Conservation (phyloP, 2,797 vertebrate species). For the Potorous gilbertii region DNA sequence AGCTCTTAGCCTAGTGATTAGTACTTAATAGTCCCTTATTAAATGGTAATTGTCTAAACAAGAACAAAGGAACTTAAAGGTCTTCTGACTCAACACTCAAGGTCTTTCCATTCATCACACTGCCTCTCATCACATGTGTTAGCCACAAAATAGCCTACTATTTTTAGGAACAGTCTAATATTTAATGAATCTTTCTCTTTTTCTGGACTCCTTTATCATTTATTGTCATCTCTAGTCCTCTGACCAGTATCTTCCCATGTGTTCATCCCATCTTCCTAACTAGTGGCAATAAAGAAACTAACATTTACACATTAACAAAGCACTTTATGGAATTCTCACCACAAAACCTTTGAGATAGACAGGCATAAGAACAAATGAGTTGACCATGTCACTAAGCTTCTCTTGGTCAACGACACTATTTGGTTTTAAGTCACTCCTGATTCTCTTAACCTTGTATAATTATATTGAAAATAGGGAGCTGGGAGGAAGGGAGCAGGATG, state of each 20-base stretch:
- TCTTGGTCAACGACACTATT: background rate
- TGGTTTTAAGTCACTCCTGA: background rate
- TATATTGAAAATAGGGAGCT: background rate
- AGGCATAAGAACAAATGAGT: background rate
- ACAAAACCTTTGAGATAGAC: background rate
- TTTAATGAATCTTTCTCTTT: background rate
- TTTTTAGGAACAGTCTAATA: background rate
- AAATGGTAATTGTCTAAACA: background rate
- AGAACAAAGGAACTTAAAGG: background rate
- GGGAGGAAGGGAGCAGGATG: no score
- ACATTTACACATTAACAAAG: background rate
- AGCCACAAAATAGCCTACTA: background rate
- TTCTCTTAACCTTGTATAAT: background rate
- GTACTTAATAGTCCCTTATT: background rate
- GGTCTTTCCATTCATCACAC: background rate
- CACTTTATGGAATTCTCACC: background rate
- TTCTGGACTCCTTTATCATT: background rate
- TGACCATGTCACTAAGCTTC: background rate
- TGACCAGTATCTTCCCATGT: background rate
- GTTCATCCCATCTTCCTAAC: background rate
- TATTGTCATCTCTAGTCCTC: conserved; percentile 10
- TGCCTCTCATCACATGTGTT: background rate
- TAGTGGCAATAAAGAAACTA: background rate
- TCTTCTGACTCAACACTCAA: background rate
- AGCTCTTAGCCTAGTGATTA: background rate